phyloP scores from a whole-genome alignment of 2,113 vertebrate genomes.

The Carassius carassius region DNA sequence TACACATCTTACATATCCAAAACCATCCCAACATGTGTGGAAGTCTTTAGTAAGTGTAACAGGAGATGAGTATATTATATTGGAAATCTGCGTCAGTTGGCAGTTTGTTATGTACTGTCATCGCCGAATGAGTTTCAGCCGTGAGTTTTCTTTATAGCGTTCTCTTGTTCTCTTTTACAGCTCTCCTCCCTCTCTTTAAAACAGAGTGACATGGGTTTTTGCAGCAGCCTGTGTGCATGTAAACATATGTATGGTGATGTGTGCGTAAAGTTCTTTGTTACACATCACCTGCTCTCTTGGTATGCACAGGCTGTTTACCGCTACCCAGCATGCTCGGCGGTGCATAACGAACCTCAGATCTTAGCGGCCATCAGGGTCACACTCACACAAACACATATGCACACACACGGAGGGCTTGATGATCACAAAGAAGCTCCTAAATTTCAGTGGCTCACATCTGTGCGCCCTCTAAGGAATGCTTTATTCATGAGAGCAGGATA shows the following conservation, averaged over 20 bases:
- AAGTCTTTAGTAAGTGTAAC: constrained; percentile 54
- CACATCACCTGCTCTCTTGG: constrained; percentile 52
- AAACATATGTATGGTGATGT: not conserved
- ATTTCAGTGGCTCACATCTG: constrained; percentile 45
- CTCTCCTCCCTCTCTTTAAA: constrained; percentile 45
- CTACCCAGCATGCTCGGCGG: constrained; percentile 45
- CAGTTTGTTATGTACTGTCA: constrained; percentile 58
- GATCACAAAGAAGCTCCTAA: constrained; percentile 38
- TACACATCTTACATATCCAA: not conserved
- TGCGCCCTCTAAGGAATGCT: constrained; percentile 43
- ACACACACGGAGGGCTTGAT: constrained; percentile 26
- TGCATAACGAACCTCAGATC: constrained; percentile 52
- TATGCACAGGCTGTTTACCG: constrained; percentile 55
- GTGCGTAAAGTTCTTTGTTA: constrained; percentile 44
- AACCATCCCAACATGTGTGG: constrained; percentile 47
- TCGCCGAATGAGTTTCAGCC: constrained; percentile 45
- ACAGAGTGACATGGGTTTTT: constrained; percentile 48
- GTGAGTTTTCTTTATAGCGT: constrained; percentile 50
- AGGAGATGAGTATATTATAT: constrained; percentile 49
- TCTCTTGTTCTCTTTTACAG: constrained; percentile 47
- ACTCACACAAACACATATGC: constrained; percentile 25
- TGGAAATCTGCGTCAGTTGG: constrained; percentile 52
- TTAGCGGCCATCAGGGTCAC: constrained; percentile 31
- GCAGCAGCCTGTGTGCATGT: constrained; percentile 38
- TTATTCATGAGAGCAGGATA: constrained; percentile 43